Evolutionary conservation across 2,888 invertebrate genomes (phyloP).

Genomic region (Norana najaformis): DNA sequence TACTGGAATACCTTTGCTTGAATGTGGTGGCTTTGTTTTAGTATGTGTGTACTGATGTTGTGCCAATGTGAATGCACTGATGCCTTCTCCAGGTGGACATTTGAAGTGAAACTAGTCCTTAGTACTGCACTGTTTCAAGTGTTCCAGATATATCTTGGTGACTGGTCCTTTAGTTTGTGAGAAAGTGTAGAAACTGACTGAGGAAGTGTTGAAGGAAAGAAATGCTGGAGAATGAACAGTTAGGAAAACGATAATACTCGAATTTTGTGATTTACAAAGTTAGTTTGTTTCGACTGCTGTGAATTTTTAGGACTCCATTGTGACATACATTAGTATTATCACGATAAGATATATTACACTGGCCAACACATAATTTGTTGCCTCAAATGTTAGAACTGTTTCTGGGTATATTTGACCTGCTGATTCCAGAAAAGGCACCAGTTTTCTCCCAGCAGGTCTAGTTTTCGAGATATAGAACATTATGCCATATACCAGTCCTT

Average conservation of each 20-base stretch:
- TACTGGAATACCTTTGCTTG: not conserved
- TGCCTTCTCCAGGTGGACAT: not conserved
- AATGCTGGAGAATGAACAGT: not conserved
- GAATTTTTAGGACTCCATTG: not conserved
- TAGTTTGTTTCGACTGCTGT: not conserved
- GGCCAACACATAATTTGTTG: too few species aligned
- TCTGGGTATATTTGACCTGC: too few species aligned
- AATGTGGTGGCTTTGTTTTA: not conserved
- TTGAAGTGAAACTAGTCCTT: conserved; percentile 13
- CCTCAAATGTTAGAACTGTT: too few species aligned
- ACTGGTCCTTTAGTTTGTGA: not conserved
- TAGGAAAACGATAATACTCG: not conserved
- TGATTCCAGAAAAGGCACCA: too few species aligned
- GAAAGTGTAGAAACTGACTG: not conserved
- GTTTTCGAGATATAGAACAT: too few species aligned
- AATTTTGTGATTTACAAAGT: not conserved
- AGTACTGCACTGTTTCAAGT: not conserved
- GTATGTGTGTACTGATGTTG: not conserved
- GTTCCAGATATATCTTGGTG: not conserved
- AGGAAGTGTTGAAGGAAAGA: not conserved
- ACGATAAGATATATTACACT: too few species aligned
- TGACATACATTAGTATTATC: too few species aligned
- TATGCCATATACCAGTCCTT: too few species aligned
- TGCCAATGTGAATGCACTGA: not conserved
- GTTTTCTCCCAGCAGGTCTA: too few species aligned